Percentiles rank a stretch among this genome's conserved stretches.
These are phyloP conservation scores for Sebastes fasciatus DNA, from an alignment of 2,113 vertebrate genomes.

Conservation along the genomic window DNA sequence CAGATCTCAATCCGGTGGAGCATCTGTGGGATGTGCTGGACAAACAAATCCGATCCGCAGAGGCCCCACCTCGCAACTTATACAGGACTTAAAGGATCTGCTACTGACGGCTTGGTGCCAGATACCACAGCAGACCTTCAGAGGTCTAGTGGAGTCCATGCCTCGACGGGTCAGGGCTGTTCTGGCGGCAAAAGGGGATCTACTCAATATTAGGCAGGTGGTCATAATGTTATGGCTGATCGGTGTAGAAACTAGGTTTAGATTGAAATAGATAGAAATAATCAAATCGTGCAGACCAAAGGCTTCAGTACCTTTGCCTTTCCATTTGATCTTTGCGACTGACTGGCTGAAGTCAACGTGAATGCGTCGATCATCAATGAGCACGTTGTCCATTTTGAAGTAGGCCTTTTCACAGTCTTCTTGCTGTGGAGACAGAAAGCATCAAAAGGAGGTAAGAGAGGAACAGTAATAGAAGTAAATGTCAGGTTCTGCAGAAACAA, in stretches of 20 bases:
- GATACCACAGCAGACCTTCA: no score
- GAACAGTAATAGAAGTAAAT: not conserved
- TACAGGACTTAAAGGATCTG: no score
- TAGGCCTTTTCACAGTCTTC: slow-evolving; percentile 99
- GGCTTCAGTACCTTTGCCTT: slow-evolving; percentile 91
- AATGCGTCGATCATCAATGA: slow-evolving; percentile 96
- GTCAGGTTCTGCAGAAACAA: not conserved
- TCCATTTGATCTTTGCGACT: slow-evolving; percentile 97
- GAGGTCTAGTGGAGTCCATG: no score
- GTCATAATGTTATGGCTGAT: no score
- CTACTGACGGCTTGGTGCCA: no score
- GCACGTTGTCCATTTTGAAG: slow-evolving; percentile 99
- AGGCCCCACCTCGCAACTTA: no score
- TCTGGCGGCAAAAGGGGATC: no score
- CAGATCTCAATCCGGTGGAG: no score
- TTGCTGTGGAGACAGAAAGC: slow-evolving; percentile 55
- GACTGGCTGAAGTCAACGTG: slow-evolving; percentile 99
- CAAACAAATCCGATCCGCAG: no score
- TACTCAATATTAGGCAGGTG: no score
- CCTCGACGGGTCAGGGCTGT: no score
- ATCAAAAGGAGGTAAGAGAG: not conserved
- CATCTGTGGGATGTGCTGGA: no score
- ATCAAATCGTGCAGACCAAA: not conserved
- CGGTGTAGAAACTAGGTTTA: not conserved
- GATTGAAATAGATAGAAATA: not conserved